phyloP scores from a whole-genome alignment of 2,888 invertebrate species.

The Selenia dentaria region DNA sequence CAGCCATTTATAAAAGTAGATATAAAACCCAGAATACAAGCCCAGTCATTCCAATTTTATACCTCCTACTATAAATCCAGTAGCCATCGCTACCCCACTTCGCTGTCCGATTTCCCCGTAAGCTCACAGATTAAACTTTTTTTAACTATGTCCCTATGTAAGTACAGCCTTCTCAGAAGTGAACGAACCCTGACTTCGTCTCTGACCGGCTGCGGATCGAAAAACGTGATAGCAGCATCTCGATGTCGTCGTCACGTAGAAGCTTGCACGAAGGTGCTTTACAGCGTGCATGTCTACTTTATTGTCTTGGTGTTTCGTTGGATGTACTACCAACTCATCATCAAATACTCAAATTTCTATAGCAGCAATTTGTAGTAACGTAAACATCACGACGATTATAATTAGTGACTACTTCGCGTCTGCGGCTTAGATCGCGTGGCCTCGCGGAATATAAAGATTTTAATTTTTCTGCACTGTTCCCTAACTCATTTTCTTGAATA shows the following conservation, averaged over 20 bases:
- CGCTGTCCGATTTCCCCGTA: conserved; percentile 24
- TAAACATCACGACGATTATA: too few species aligned
- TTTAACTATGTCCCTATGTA: background rate
- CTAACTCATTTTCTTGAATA: too few species aligned
- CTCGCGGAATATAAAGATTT: too few species aligned
- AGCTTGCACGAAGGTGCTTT: background rate
- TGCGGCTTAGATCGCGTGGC: too few species aligned
- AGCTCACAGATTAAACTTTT: background rate
- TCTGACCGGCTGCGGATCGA: conserved; percentile 32
- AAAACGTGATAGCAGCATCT: conserved; percentile 40
- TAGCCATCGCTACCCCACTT: conserved; percentile 16
- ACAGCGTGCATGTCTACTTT: background rate
- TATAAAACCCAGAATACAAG: too few species aligned
- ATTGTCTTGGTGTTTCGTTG: background rate
- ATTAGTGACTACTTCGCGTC: too few species aligned
- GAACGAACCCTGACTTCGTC: conserved; percentile 32
- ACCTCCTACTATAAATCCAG: conserved; percentile 19
- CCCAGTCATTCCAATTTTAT: too few species aligned
- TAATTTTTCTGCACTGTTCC: too few species aligned
- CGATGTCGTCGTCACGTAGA: background rate
- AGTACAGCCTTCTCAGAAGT: conserved; percentile 47
- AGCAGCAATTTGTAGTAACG: too few species aligned
- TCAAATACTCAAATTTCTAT: too few species aligned
- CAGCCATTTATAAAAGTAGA: too few species aligned
- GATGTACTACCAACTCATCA: too few species aligned